phyloP scores from a whole-genome alignment of 2,797 vertebrate genomes.

The Austrolebias charrua region DNA sequence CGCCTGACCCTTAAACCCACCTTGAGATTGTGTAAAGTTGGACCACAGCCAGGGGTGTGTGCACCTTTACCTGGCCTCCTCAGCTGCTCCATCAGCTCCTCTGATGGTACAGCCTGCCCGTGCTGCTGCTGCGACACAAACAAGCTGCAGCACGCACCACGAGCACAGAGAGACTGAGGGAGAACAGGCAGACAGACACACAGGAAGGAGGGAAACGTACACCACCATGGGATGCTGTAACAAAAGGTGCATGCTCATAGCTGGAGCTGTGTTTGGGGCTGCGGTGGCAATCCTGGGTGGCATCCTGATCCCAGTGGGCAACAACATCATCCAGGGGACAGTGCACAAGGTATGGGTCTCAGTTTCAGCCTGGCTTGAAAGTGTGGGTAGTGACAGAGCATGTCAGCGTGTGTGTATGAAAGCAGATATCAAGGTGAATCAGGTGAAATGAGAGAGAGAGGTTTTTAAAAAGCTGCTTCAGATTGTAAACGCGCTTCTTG shows the following conservation, averaged over 20 bases:
- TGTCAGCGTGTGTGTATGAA: constrained; percentile 5
- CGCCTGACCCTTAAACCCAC: constrained; percentile 37
- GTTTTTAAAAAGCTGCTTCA: constrained; percentile 29
- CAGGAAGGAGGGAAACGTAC: constrained; percentile 40
- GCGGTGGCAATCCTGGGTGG: constrained; percentile 84
- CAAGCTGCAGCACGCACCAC: constrained; percentile 43
- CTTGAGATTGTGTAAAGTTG: constrained; percentile 24
- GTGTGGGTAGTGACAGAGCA: constrained; percentile 34
- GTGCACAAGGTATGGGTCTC: constrained; percentile 83
- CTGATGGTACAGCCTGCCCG: constrained; percentile 41
- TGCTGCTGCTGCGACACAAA: constrained; percentile 35
- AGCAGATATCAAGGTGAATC: constrained; percentile 69
- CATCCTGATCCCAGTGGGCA: constrained; percentile 86
- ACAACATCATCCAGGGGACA: constrained; percentile 78
- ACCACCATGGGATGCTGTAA: constrained; percentile 73
- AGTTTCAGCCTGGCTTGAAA: constrained; percentile 35
- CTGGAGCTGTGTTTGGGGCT: constrained; percentile 81
- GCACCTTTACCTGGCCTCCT: constrained; percentile 70
- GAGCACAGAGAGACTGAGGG: constrained; percentile 56
- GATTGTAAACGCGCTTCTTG: constrained; percentile 27
- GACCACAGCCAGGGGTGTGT: constrained; percentile 25
- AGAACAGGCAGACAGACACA: constrained; percentile 43
- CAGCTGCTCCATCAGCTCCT: constrained; percentile 34
- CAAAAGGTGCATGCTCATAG: constrained; percentile 68
- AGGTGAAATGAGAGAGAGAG: constrained; percentile 47